Percentiles rank a stretch among this genome's conserved stretches.
phyloP scores from a whole-genome alignment of 2,888 invertebrate species.

The Aphodius sticticus region DNA sequence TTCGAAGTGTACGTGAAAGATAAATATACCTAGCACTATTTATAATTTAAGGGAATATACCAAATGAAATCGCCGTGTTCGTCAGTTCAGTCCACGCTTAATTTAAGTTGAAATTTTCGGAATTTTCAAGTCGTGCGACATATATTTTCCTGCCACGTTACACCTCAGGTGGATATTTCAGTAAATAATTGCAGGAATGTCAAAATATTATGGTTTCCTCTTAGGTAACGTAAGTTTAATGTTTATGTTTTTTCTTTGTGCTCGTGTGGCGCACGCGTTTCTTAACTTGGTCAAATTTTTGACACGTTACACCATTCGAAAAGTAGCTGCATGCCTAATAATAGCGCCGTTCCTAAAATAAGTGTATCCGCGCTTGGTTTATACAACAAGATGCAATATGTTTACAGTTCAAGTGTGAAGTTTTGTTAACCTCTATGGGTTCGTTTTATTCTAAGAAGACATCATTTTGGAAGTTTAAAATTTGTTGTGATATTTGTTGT shows the following conservation, averaged over 20 bases:
- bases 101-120: background rate
- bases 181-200: background rate
- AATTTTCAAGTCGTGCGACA: background rate
- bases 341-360: conserved; percentile 17
- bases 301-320: background rate
- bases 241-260: conserved; percentile 1
- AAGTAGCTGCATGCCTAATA: conserved; percentile 5
- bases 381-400: background rate
- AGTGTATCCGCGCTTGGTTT: conserved; percentile 12
- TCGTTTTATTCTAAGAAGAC: background rate
- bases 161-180: background rate
- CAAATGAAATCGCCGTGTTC: background rate
- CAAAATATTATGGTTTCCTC: conserved; percentile 10
- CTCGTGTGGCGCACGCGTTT: background rate
- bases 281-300: background rate
- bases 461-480: too few relatives aligned
- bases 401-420: background rate
- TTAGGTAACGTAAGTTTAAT: conserved; percentile 16
- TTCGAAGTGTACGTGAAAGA: background rate
- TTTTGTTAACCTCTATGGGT: background rate
- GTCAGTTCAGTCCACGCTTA: background rate
- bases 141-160: background rate
- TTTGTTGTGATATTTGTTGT: conserved; percentile 7
- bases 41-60: background rate
- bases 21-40: background rate